phyloP scores from a whole-genome alignment of 1,140 invertebrate genomes.

The Manduca sexta region DNA sequence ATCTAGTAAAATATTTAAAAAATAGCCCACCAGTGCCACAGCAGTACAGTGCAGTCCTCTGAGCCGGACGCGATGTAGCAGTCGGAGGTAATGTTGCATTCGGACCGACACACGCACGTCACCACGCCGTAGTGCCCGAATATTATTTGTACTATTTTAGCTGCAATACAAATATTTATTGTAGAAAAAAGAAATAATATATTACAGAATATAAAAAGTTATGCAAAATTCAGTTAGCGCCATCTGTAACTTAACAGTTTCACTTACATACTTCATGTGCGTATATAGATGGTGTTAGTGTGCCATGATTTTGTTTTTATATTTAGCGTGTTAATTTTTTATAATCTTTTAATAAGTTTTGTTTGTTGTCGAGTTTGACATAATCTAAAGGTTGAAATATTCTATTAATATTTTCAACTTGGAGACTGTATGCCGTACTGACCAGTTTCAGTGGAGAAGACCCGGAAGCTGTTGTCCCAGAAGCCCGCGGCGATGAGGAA shows the following conservation, averaged over 20 bases:
- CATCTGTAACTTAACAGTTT: background rate
- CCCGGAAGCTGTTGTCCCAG: constrained; percentile 99
- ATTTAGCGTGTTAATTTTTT: too few relatives aligned
- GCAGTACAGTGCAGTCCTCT: constrained; percentile 96
- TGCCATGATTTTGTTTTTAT: too few relatives aligned
- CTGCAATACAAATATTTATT: constrained; percentile 63
- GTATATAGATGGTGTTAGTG: too few relatives aligned
- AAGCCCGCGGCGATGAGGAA: constrained; percentile 99
- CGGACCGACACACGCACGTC: constrained; percentile 95
- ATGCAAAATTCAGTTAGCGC: too few relatives aligned
- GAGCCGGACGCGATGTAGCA: constrained; percentile 99
- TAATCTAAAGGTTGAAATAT: too few relatives aligned
- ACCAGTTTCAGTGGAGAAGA: constrained; percentile 98
- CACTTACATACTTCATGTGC: too few relatives aligned
- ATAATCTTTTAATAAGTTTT: too few relatives aligned
- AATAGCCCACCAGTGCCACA: constrained; percentile 96
- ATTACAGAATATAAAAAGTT: too few relatives aligned
- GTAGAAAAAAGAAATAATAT: too few relatives aligned
- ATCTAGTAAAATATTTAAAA: background rate
- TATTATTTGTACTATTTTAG: constrained; percentile 97
- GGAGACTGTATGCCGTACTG: constrained; percentile 11
- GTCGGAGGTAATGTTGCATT: constrained; percentile 98
- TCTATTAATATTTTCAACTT: too few relatives aligned
- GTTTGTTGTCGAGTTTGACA: too few relatives aligned
- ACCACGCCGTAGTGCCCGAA: constrained; percentile 99